Base-by-base conservation (phyloP, 2,797 vertebrate genomes). In the Halcyon leucocephala region DNA sequence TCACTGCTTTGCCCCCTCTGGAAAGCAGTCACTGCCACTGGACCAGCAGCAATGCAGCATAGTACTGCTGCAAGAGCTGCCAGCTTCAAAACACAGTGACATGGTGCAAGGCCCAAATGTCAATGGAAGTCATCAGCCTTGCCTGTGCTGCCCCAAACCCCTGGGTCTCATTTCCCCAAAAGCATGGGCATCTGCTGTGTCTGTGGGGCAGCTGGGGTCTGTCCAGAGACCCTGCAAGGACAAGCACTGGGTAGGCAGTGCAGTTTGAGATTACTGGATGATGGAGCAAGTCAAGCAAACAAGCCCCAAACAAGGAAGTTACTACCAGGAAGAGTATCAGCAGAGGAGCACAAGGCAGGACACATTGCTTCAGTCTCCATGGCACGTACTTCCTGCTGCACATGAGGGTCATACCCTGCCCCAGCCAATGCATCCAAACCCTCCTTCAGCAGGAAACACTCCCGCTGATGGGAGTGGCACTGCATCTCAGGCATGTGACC, bases 331-430 rank as follows among this genome's bases (percentile, higher is more conserved):
- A 77, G 58, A 82, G 61, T 25, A 51, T 39, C 42, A 73, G 54
- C 39, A 86, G 51, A 76, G 31, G 25, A 90, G 17, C 54, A 69
- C n/a, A 73, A 1, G 25, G 9, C 49, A 51, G 42, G 26, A 60
- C 9, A 19, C 1, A 6, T 5, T 71, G 29, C 81, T 51, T 12
- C 2, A 3, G 66, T 49, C 31, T 54, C 57, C 10, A 52, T 29
- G 28, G 26, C 28, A 29, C 28, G 10, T 29, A 62, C 15, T 9
- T 65, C 37, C 60, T 24, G 5, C 64, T 77, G 85, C 73, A 62
- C 6, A 2, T 1, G 2, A 82, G 22, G 5, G 18, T 26, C 0
- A 0, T 29, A 41, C 20, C 29, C 9, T 60, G 35, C 18, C 54
- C 29, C 35, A 82, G 67, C 6, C 66, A 52, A 57, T 2, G 39